phyloP scores from a whole-genome alignment of 2,113 vertebrate genomes.

The Odocoileus hemionus region DNA sequence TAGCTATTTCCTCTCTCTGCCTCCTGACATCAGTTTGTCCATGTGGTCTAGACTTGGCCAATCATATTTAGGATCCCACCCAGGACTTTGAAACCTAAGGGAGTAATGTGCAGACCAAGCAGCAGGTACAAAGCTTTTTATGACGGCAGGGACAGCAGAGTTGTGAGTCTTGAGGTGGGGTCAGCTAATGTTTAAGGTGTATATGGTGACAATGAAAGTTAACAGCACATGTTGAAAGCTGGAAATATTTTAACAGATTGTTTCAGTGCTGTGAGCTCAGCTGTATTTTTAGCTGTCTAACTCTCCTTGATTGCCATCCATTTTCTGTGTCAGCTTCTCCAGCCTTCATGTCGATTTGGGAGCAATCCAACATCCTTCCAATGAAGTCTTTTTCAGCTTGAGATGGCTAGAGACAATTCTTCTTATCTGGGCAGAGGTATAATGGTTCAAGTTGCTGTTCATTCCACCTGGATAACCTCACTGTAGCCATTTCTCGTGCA shows the following conservation, averaged over 20 bases:
- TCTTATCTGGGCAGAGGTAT: not conserved
- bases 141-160: not conserved
- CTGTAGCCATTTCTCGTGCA: not conserved
- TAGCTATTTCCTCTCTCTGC: not conserved
- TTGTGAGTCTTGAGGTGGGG: not conserved
- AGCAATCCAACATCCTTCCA: not conserved
- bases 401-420: not conserved
- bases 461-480: not conserved
- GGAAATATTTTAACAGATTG: not conserved
- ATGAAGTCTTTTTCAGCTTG: not conserved
- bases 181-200: not conserved
- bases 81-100: not conserved
- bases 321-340: not conserved
- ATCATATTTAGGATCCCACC: not conserved
- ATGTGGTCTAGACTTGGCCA: not conserved
- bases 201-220: not conserved
- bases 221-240: not conserved
- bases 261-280: not conserved
- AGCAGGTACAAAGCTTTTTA: not conserved
- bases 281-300: not conserved
- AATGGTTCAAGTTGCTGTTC: not conserved
- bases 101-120: not conserved
- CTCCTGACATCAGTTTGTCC: not conserved
- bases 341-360: not conserved
- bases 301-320: not conserved